Evolutionary conservation across 2,888 invertebrate species (phyloP).

Genomic region (Maniola hyperantus): DNA sequence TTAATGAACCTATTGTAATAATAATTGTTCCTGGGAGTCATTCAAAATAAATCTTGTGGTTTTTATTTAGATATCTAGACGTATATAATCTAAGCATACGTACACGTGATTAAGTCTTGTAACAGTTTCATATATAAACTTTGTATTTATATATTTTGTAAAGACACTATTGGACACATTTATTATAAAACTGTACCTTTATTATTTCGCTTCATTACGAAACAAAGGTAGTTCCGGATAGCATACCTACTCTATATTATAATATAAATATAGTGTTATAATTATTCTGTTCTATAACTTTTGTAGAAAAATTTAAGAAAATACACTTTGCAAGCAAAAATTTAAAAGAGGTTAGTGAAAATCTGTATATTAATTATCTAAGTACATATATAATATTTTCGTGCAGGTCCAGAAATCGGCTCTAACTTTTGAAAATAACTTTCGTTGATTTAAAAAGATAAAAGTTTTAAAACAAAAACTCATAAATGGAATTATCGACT

Average conservation of each 20-base stretch:
- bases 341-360: background rate
- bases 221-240: conserved; percentile 58
- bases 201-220: conserved; percentile 68
- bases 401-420: background rate
- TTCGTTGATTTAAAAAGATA: background rate
- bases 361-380: background rate
- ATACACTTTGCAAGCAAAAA: background rate
- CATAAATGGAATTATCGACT: conserved; percentile 27
- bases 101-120: conserved; percentile 60
- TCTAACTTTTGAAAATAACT: background rate
- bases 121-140: conserved; percentile 73
- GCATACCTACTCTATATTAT: background rate
- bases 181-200: conserved; percentile 52
- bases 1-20: no score
- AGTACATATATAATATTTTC: background rate
- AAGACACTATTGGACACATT: conserved; percentile 53
- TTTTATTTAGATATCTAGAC: background rate
- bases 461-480: conserved; percentile 17
- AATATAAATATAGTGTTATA: background rate
- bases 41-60: background rate
- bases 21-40: no score
- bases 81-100: conserved; percentile 51
- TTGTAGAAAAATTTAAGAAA: background rate
- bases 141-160: conserved; percentile 72
- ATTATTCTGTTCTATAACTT: background rate